A percentile compares a stretch with the other conserved stretches of the same genome.
phyloP scores from a whole-genome alignment of 2,888 invertebrate species.

The Tuta absoluta region DNA sequence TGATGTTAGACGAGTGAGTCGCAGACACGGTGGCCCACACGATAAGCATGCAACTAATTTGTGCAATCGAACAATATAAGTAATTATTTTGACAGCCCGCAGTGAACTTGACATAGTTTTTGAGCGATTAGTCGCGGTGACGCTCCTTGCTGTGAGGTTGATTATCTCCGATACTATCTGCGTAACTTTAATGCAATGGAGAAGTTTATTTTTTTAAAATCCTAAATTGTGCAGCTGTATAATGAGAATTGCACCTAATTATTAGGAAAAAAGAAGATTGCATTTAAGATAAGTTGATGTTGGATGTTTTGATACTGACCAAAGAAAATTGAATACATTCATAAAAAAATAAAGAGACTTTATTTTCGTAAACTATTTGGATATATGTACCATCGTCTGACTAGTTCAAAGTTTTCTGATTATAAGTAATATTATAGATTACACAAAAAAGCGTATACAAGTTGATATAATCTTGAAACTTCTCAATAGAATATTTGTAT shows the following conservation, averaged over 20 bases:
- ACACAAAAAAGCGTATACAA: too few relatives aligned
- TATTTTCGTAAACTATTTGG: too few relatives aligned
- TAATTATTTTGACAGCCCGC: slow-evolving; percentile 36
- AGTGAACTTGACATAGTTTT: slow-evolving; percentile 13
- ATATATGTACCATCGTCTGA: too few relatives aligned
- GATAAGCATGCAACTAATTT: not conserved
- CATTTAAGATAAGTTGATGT: not conserved
- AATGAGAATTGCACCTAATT: not conserved
- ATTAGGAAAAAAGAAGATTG: not conserved
- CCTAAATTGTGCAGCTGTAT: not conserved
- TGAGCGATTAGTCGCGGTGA: not conserved
- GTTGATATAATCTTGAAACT: too few relatives aligned
- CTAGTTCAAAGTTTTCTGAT: too few relatives aligned
- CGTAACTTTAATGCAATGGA: not conserved
- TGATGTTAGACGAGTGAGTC: too few relatives aligned
- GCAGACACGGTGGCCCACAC: too few relatives aligned
- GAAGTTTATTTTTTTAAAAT: slow-evolving; percentile 9
- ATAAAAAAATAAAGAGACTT: too few relatives aligned
- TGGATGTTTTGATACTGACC: not conserved
- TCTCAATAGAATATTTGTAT: too few relatives aligned
- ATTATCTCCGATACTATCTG: too few relatives aligned
- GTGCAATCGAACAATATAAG: slow-evolving; percentile 31
- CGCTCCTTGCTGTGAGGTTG: slow-evolving; percentile 3
- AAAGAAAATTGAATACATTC: too few relatives aligned
- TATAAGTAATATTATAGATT: too few relatives aligned